Percentiles rank a stretch among this genome's conserved stretches.
These are phyloP conservation scores for Heliocidaris erythrogramma DNA, from an alignment of 35 echinoderm and acorn worm species.

Conservation along the genomic window DNA sequence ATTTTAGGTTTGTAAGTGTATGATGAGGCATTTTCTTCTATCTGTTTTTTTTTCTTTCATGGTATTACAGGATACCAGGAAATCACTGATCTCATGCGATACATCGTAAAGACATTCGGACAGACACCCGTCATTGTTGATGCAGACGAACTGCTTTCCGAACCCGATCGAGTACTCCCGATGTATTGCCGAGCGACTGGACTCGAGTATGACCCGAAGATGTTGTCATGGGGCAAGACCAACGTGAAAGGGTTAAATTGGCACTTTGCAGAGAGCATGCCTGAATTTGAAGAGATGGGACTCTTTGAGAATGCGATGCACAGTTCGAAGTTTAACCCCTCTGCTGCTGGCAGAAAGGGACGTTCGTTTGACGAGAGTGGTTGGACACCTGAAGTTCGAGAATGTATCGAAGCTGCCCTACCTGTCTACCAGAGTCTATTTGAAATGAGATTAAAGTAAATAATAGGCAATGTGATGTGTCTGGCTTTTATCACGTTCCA, in stretches of 20 bases:
- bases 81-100: neutral
- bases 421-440: slow-evolving; percentile 20
- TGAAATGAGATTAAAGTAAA: neutral
- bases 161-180: slow-evolving; percentile 2
- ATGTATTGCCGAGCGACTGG: slow-evolving; percentile 19
- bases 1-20: no score
- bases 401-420: slow-evolving; percentile 24
- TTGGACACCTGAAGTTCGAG: neutral
- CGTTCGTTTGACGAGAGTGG: neutral
- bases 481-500: neutral
- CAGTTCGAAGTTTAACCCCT: neutral
- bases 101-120: slow-evolving; percentile 21
- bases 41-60: no score
- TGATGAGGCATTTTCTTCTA: no score
- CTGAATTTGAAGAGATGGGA: neutral
- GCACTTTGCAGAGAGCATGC: slow-evolving; percentile 34
- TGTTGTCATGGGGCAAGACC: slow-evolving; percentile 13
- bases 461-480: neutral
- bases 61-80: slow-evolving; percentile 3
- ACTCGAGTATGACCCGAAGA: slow-evolving; percentile 18
- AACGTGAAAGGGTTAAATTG: neutral
- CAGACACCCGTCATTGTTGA: slow-evolving; percentile 30
- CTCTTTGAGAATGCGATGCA: neutral
- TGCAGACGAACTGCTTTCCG: slow-evolving; percentile 36
- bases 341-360: neutral